Base-by-base conservation (phyloP, 2,113 vertebrate genomes). In the Epinephelus moara region DNA sequence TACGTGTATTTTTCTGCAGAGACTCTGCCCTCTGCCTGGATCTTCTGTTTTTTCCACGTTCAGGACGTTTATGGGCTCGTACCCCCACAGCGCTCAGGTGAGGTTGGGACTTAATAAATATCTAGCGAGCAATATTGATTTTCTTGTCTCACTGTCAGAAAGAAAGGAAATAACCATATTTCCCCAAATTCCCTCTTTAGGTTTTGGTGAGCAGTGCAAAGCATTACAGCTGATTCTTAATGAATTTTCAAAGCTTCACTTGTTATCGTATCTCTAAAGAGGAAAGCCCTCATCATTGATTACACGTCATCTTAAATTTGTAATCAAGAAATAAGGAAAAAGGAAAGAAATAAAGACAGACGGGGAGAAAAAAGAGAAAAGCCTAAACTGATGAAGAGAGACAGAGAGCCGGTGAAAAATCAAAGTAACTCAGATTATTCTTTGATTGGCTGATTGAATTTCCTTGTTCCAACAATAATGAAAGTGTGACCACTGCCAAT, bases 381-480 rank as follows among this genome's bases (percentile, higher is more conserved):
- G 33, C 23, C 49, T 30, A 53, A 33, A 23, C 40, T 6, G 8
- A 52, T 17, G n/a, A 19, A 60, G 53, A 12, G 17, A 49, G 40
- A 7, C 1, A 3, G n/a, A 52, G 18, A 55, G 67, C 12, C n/a
- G 30, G 18, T 37, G 27, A 55, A 9, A 55, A 55, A 55, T 37
- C 49, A 37, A 64, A 64, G 37, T 15, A 21, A 37, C 49, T 70
- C 30, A 6, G 50, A 56, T 70, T 14, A 40, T 27, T 70, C 13
- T 63, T 63, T 70, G 56, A 60, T 49, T 33, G 70, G 56, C 40
- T 75, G 30, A 75, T 52, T 75, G 14, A 61, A 75, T 75, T 13
- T 12, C 7, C 42, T 57, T 50, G 56, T 75, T 75, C 21, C 59
- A 52, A 19, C 6, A 7, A 63, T 63, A 30, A 37, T 37, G 59